Base-by-base conservation (phyloP, 1,140 invertebrate species). In the Trichonephila clavipes region DNA sequence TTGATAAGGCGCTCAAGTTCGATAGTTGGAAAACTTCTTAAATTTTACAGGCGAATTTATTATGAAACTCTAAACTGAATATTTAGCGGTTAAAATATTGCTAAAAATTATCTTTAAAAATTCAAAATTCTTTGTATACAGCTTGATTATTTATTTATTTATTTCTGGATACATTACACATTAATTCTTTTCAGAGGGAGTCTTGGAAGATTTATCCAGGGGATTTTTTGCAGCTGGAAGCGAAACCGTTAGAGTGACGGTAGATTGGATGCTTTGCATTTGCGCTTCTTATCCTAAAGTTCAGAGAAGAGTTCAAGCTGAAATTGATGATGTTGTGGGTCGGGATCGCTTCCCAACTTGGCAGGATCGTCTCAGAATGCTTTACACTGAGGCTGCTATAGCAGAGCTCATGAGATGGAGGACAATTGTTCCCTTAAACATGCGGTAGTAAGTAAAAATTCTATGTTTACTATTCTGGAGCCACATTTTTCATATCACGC, bases 241-340 rank as follows among this genome's bases (percentile, higher is more conserved):
- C 14, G 95, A 95, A 77, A 95, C 95, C 0, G 94, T 95, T 28
- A 28, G 88, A 28, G 90, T 94, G 12, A 94, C 94, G 0, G 51
- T 95, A 1, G 92, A 90, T 24, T 95, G 95, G 95, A 51, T 89
- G 34, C 24, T 95, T 16, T 72, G 95, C 0, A 89, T 94, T 3
- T 94, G 94, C 61, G 93, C 94, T 1, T 69, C 82, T 21, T 94
- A 92, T 89, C 93, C 92, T 0, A 93, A 95, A 18, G 88, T 95
- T 61, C 95, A 95, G 81, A 82, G 88, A 21, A 95, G 88, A 72
- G 90, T 95, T 0, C 94, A 95, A 10, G 61, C 93, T 5, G 95
- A 95, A 92, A 95, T 95, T 28, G 94, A 95, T n/a, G 59, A 94
- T 28, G 93, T 95, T 0, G 94, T 95, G 59, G 95, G 95, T 18